These are phyloP conservation scores for Sphecodes monilicornis DNA, from an alignment of 2,888 invertebrate species.

Conservation along the genomic window DNA sequence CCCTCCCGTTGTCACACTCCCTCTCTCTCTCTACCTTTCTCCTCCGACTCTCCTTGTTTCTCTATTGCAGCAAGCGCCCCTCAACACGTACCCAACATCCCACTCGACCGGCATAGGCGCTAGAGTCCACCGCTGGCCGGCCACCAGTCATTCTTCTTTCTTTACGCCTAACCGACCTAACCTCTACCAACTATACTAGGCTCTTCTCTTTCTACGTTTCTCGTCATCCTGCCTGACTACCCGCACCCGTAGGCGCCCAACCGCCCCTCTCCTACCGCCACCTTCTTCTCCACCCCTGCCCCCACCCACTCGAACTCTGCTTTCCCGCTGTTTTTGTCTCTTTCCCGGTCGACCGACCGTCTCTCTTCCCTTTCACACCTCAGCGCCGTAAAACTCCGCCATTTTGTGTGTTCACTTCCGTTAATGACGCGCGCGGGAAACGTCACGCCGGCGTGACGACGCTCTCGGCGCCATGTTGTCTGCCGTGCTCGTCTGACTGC, in stretches of 20 bases:
- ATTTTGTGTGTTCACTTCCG: slow-evolving; percentile 83
- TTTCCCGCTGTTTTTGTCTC: slow-evolving; percentile 51
- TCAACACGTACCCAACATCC: slow-evolving; percentile 41
- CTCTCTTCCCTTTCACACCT: slow-evolving; percentile 78
- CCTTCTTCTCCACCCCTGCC: background rate
- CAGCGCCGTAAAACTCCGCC: slow-evolving; percentile 78
- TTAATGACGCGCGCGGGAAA: slow-evolving; percentile 82
- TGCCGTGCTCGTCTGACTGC: slow-evolving; percentile 77
- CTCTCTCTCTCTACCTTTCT: slow-evolving; percentile 35
- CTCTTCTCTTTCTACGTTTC: slow-evolving; percentile 67
- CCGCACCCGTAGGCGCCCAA: slow-evolving; percentile 61
- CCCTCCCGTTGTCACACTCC: slow-evolving; percentile 30
- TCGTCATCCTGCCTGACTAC: slow-evolving; percentile 69
- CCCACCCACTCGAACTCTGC: slow-evolving; percentile 23
- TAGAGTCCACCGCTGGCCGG: slow-evolving; percentile 70
- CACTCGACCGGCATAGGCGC: slow-evolving; percentile 65
- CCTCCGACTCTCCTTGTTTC: slow-evolving; percentile 32
- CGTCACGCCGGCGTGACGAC: slow-evolving; percentile 80
- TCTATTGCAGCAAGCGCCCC: slow-evolving; percentile 52
- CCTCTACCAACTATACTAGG: slow-evolving; percentile 55
- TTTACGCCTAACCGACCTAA: slow-evolving; percentile 75
- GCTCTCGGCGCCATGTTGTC: slow-evolving; percentile 84
- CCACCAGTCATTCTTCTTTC: slow-evolving; percentile 80
- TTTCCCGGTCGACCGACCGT: slow-evolving; percentile 9
- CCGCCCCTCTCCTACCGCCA: slow-evolving; percentile 39